phyloP scores from a whole-genome alignment of 1,140 invertebrate species.

The roundworm (Caenorhabditis elegans) region DNA sequence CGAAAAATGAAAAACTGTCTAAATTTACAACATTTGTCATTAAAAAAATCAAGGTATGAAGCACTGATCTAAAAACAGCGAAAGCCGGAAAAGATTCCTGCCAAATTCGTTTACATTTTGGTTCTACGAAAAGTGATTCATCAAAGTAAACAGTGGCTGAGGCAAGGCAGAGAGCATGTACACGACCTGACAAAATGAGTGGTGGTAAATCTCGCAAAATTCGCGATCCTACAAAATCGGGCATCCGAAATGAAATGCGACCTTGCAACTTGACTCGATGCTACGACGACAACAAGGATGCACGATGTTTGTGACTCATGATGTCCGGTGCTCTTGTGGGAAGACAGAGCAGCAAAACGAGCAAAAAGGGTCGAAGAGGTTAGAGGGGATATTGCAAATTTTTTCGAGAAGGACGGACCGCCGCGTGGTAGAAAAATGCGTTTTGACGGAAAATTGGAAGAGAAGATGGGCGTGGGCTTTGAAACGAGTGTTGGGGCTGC shows the following conservation, averaged over 20 bases:
- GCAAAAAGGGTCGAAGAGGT: slow-evolving; percentile 2
- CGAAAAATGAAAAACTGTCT: too few relatives aligned
- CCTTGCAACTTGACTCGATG: neutral
- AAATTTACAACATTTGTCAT: too few relatives aligned
- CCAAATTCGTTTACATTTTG: slow-evolving; percentile 33
- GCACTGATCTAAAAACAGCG: neutral
- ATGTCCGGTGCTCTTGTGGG: slow-evolving; percentile 13
- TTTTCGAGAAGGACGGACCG: slow-evolving; percentile 20
- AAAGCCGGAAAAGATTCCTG: slow-evolving; percentile 4
- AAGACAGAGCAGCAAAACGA: neutral
- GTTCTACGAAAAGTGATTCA: slow-evolving; percentile 32
- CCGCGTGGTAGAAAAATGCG: slow-evolving; percentile 28
- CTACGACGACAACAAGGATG: neutral
- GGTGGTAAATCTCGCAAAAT: slow-evolving; percentile 5
- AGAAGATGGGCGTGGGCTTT: slow-evolving; percentile 8
- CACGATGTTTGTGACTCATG: slow-evolving; percentile 7
- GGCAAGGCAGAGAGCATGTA: neutral
- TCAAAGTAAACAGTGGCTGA: slow-evolving; percentile 27
- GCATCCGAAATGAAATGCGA: neutral
- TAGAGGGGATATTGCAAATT: slow-evolving; percentile 28
- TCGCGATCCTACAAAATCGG: neutral
- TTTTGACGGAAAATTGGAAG: slow-evolving; percentile 33
- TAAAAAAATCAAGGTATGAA: too few relatives aligned
- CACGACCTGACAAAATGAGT: slow-evolving; percentile 22
- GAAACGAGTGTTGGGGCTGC: slow-evolving; percentile 24